Conservation (phyloP, 2,113 vertebrate genomes). For the Solea senegalensis region DNA sequence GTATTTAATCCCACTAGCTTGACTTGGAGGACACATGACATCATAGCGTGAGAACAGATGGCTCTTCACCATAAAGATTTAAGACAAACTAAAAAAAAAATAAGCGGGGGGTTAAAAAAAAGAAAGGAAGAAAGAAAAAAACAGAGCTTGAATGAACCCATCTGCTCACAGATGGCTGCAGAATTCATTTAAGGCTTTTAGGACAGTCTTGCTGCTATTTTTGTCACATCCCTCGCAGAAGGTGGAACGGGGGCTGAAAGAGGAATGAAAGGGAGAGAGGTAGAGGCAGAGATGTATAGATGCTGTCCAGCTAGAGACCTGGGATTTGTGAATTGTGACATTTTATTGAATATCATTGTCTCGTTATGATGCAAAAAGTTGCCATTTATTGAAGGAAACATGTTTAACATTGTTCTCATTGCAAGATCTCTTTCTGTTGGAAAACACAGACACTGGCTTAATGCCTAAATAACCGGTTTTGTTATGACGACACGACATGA, state of each 20-base stretch:
- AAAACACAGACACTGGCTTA: too few relatives aligned
- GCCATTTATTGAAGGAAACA: too few relatives aligned
- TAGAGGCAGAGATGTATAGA: conserved; percentile 37
- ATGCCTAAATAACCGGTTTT: too few relatives aligned
- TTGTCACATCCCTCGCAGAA: conserved; percentile 49
- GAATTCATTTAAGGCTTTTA: conserved; percentile 57
- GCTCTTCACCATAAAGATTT: conserved; percentile 61
- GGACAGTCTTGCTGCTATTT: conserved; percentile 62
- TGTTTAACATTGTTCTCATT: too few relatives aligned
- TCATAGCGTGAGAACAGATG: conserved; percentile 60
- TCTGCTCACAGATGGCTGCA: conserved; percentile 65
- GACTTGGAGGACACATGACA: conserved; percentile 41
- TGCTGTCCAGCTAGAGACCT: conserved; percentile 38
- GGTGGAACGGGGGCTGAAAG: conserved; percentile 41
- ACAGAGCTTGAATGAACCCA: conserved; percentile 56
- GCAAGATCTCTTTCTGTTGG: neutral
- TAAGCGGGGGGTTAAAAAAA: neutral
- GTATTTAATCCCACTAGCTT: conserved; percentile 45
- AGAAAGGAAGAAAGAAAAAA: neutral
- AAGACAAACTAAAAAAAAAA: conserved; percentile 50
- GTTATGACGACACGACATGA: too few relatives aligned
- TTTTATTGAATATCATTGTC: too few relatives aligned
- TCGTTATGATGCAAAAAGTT: too few relatives aligned
- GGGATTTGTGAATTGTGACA: too few relatives aligned
- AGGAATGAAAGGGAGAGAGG: conserved; percentile 29